Conservation (phyloP, 2,113 vertebrate species). For the Addax nasomaculatus region DNA sequence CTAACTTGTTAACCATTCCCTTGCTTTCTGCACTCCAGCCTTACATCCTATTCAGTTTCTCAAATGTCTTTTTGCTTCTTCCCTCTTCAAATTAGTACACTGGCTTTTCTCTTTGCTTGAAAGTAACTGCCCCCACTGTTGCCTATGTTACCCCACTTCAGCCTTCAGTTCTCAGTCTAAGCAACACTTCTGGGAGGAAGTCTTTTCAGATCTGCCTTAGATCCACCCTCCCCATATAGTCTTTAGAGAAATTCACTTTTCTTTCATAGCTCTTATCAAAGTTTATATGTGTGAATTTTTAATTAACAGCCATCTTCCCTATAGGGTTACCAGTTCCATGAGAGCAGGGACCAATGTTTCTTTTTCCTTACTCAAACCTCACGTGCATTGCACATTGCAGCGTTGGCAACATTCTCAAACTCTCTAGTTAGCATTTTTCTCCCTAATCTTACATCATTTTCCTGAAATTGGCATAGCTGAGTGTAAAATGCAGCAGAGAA, state of each 20-base stretch:
- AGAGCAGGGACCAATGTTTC: not conserved
- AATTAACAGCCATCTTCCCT: not conserved
- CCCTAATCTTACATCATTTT: not conserved
- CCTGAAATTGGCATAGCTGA: not conserved
- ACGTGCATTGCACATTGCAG: not conserved
- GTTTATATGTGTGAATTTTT: not conserved
- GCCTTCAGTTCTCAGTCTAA: not conserved
- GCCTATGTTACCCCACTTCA: not conserved
- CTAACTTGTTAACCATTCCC: not conserved
- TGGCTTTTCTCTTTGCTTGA: not conserved
- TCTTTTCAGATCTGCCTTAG: not conserved
- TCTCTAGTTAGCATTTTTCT: not conserved
- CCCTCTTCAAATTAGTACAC: not conserved
- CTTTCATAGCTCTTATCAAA: not conserved
- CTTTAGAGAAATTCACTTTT: not conserved
- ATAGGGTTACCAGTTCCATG: not conserved
- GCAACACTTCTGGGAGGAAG: not conserved
- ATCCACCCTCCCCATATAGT: not conserved
- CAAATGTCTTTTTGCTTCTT: not conserved
- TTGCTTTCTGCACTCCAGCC: not conserved
- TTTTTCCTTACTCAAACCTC: not conserved
- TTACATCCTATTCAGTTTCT: not conserved
- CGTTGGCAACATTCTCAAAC: not conserved
- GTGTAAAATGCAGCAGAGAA: not conserved
- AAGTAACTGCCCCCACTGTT: not conserved